These are phyloP conservation scores for Augiades crinisus DNA, from an alignment of 2,888 invertebrate genomes.

Conservation along the genomic window DNA sequence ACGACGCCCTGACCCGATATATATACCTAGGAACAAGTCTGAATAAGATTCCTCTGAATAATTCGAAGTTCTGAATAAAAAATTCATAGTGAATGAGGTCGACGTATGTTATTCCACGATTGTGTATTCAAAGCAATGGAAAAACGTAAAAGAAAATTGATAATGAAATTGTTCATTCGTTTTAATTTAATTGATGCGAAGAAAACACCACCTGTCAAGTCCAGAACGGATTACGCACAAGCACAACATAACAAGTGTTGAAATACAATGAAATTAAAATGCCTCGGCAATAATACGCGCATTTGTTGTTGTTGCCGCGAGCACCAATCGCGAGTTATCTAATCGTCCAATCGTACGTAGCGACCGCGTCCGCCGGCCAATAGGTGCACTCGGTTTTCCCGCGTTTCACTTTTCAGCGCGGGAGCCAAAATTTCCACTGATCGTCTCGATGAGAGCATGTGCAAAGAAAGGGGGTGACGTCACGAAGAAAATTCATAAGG, in stretches of 20 bases:
- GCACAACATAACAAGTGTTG: background rate
- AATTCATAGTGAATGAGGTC: conserved; percentile 3
- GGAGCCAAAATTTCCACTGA: background rate
- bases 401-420: conserved; percentile 14
- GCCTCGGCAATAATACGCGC: background rate
- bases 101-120: background rate
- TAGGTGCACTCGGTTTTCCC: conserved; percentile 9
- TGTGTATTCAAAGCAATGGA: background rate
- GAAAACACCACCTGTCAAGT: background rate
- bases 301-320: conserved; percentile 10
- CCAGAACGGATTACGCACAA: background rate
- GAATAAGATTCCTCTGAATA: conserved; percentile 6
- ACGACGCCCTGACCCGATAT: conserved; percentile 5
- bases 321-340: conserved; percentile 12
- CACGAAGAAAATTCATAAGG: conserved; percentile 28
- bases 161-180: background rate
- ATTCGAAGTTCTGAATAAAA: background rate
- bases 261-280: background rate
- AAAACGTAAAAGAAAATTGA: background rate
- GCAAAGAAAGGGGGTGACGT: conserved; percentile 26
- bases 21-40: conserved; percentile 12
- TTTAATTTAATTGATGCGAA: background rate
- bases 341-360: conserved; percentile 1
- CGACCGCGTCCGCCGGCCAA: conserved; percentile 1
- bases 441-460: conserved; percentile 2